Percentiles rank a stretch among this genome's conserved stretches.
These are phyloP conservation scores for Otolemur garnettii DNA, from an alignment of 2,113 vertebrate species.

Conservation along the genomic window DNA sequence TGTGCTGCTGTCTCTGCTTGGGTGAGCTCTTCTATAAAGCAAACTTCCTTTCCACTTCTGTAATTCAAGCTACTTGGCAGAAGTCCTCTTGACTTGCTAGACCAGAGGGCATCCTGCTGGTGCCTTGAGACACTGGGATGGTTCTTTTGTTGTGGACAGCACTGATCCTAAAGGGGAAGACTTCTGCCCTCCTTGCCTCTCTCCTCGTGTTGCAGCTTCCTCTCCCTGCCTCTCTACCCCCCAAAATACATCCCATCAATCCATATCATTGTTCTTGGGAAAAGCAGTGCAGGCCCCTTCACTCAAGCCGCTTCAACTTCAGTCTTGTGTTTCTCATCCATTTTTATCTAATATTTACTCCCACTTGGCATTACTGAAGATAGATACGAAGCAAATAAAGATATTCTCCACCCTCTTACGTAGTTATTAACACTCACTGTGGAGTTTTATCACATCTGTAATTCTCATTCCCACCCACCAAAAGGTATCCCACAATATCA, in stretches of 20 bases:
- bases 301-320: neutral
- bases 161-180: neutral
- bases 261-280: neutral
- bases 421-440: neutral
- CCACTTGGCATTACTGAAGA: neutral
- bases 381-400: neutral
- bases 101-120: neutral
- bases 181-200: neutral
- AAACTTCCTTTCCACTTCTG: neutral
- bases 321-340: neutral
- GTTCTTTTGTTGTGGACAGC: neutral
- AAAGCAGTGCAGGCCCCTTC: neutral
- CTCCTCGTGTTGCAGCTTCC: neutral
- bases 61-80: neutral
- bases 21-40: neutral
- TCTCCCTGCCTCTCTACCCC: neutral
- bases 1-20: neutral
- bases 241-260: neutral
- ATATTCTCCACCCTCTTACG: neutral
- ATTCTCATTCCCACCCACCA: neutral
- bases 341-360: slow-evolving; percentile 10
- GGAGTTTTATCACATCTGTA: neutral
- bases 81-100: neutral
- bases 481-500: neutral
- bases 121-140: neutral